These are phyloP conservation scores for Lynx canadensis DNA, from an alignment of 2,113 vertebrate genomes.

Conservation along the genomic window DNA sequence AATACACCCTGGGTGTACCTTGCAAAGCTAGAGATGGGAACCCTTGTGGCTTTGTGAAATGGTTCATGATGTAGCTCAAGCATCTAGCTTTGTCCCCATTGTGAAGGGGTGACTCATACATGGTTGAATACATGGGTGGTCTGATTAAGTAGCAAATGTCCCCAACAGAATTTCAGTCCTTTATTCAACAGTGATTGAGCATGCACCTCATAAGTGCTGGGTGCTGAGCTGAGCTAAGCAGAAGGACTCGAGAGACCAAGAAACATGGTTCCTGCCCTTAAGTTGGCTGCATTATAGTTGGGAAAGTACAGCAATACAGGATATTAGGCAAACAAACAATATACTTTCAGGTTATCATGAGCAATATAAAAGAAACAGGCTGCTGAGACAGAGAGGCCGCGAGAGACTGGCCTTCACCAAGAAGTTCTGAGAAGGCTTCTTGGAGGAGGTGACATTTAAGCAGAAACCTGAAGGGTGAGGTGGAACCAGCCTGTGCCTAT, in stretches of 20 bases:
- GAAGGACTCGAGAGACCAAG: neutral
- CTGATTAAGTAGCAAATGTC: neutral
- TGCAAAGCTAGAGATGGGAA: neutral
- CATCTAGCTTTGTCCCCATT: neutral
- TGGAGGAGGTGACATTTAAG: neutral
- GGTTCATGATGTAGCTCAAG: fast-evolving
- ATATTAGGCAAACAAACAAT: neutral
- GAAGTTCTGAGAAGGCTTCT: neutral
- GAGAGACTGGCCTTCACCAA: neutral
- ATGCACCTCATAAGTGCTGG: neutral
- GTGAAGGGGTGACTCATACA: fast-evolving
- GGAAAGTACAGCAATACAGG: neutral
- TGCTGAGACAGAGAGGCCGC: neutral
- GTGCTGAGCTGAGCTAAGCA: neutral
- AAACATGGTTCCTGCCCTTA: neutral
- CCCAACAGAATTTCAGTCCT: neutral
- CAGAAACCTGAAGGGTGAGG: neutral
- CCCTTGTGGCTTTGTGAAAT: neutral
- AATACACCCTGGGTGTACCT: neutral
- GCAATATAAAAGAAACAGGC: neutral
- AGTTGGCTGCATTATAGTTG: neutral
- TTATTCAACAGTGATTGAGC: neutral
- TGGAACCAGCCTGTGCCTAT: neutral
- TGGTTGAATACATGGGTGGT: neutral
- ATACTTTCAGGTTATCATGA: neutral